These are phyloP conservation scores for Rhogogaster chlorosoma DNA, from an alignment of 2,888 invertebrate genomes.

Conservation along the genomic window DNA sequence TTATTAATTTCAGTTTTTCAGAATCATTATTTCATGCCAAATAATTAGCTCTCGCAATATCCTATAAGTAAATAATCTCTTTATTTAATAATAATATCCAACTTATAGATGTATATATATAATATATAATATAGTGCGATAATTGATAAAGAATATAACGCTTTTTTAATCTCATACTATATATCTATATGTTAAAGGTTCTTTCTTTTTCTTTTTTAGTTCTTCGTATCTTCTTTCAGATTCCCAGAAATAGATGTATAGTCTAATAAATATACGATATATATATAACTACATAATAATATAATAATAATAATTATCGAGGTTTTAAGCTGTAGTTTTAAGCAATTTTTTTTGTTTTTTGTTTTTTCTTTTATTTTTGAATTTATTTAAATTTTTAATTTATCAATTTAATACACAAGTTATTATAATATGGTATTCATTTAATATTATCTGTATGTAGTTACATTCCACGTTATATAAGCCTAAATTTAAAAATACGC, in stretches of 20 bases:
- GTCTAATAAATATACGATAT: background rate
- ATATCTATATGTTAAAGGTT: background rate
- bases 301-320: background rate
- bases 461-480: conserved; percentile 58
- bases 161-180: background rate
- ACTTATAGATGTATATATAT: background rate
- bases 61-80: background rate
- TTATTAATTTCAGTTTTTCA: conserved; percentile 52
- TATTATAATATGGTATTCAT: conserved; percentile 1
- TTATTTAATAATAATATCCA: background rate
- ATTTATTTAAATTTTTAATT: background rate
- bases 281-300: background rate
- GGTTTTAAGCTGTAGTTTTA: background rate
- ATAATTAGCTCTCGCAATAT: too few species aligned
- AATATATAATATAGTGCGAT: background rate
- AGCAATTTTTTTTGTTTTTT: conserved; percentile 14
- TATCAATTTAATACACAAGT: background rate
- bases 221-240: background rate
- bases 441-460: conserved; percentile 68
- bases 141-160: background rate
- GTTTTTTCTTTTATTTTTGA: background rate
- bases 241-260: background rate
- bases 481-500: conserved; percentile 40
- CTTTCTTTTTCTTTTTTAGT: background rate
- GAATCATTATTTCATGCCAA: background rate